Evolutionary conservation across 2,113 vertebrate species (phyloP), one percentile per base, ranked within the genome.

Genomic region (Heptranchias perlo): DNA sequence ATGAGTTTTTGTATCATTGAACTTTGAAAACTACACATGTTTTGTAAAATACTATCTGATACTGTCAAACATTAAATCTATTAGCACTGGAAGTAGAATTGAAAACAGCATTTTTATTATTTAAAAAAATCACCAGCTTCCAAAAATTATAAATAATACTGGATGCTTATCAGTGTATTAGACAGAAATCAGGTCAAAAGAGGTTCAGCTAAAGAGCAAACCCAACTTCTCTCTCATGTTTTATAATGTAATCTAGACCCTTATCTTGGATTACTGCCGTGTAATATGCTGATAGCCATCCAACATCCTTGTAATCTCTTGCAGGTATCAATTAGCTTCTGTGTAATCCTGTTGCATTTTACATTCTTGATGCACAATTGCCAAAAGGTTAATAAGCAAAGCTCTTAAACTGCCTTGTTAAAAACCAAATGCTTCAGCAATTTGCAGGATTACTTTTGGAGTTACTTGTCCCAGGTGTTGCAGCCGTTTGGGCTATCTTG

Each of bases 371-470:
- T 31, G 94, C 64, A 67, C 47, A 67, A 95, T 69, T 58, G 25
- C n/a, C 94, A 67, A 95, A 95, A 49, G 93, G 94, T 95, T 95
- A 95, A 69, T 95, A 52, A 93, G 89, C 25, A 95, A 95, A 69
- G 65, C 94, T 95, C 94, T 52, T 69, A 52, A 95, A 95, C 64
- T 69, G 94, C 64, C 94, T 69, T 47, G 39, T 95, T 69, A 31
- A 49, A 49, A 52, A 95, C 47, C 64, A 69, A 95, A 95, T 69
- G 64, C 44, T 95, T 49, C 94, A 95, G 94, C 64, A 49, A 52
- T 95, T 95, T 95, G 65, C 47, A 52, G 47, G 65, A 64, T 95
- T 49, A 95, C 10, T 52, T 95, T 67, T 49, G 64, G n/a, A 95
- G 44, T 31, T 47, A 47, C 64, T 65, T 65, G 44, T 67, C 94